phyloP scores from a whole-genome alignment of 2,888 invertebrate species.

The Cosmia pyralina region DNA sequence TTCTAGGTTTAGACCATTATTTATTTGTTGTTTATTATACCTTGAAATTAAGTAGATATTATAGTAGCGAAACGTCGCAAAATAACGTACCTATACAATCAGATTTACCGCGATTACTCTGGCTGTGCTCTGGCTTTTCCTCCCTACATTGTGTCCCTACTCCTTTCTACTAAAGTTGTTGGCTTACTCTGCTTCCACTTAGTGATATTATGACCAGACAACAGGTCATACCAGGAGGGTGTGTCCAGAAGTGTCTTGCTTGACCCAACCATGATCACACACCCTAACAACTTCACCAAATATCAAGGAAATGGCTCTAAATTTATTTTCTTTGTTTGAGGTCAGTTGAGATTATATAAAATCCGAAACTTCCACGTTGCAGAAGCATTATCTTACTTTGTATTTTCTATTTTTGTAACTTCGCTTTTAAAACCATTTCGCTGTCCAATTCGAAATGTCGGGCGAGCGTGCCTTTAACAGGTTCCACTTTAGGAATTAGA shows the following conservation, averaged over 20 bases:
- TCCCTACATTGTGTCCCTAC: constrained; percentile 46
- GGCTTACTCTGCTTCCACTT: constrained; percentile 34
- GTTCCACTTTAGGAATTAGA: constrained; percentile 49
- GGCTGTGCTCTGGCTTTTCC: constrained; percentile 42
- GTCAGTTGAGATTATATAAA: constrained; percentile 29
- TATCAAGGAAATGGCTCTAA: constrained; percentile 36
- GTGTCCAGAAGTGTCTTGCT: constrained; percentile 43
- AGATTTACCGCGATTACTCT: constrained; percentile 36
- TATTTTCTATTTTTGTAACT: constrained; percentile 50
- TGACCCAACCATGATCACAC: constrained; percentile 36
- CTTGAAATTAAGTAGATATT: constrained; percentile 7
- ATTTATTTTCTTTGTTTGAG: constrained; percentile 46
- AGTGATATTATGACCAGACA: constrained; percentile 34
- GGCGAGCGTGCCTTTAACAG: constrained; percentile 44
- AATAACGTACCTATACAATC: constrained; percentile 18
- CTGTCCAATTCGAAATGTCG: constrained; percentile 57
- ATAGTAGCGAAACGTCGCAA: not conserved
- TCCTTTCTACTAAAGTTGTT: constrained; percentile 22
- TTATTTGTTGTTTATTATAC: constrained; percentile 21
- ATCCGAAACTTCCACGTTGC: constrained; percentile 30
- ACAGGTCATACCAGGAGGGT: constrained; percentile 10
- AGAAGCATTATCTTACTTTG: constrained; percentile 37
- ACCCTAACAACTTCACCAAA: constrained; percentile 47
- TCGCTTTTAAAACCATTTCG: constrained; percentile 59
- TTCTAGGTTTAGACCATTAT: constrained; percentile 21